Conservation (phyloP, 30 jellyfish, hydroid and myxozoan genomes). For the Chironex yamaguchii region DNA sequence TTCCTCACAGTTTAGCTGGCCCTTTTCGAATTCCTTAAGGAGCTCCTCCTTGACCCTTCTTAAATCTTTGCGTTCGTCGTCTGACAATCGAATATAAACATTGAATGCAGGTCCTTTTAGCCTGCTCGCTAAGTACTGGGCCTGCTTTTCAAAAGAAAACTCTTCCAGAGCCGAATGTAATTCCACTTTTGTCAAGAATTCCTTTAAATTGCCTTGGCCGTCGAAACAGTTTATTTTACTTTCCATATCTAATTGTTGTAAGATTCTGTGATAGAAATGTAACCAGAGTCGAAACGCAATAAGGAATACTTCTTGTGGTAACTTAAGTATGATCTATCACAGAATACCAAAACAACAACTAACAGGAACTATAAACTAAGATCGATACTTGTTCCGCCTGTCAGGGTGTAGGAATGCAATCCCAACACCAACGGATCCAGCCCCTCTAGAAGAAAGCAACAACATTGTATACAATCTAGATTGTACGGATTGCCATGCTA, state of each 20-base stretch:
- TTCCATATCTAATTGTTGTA: no score
- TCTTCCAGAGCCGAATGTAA: slow-evolving; percentile 45
- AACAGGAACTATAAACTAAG: no score
- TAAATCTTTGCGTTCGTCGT: slow-evolving; percentile 9
- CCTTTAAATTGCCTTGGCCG: slow-evolving; percentile 7
- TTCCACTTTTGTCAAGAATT: background rate
- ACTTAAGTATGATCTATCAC: no score
- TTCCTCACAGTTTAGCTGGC: slow-evolving; percentile 55
- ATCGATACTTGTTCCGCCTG: no score
- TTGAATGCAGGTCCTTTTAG: slow-evolving; percentile 46
- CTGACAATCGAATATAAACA: slow-evolving; percentile 33
- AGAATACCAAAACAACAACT: no score
- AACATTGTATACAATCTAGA: no score
- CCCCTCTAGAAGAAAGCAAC: no score
- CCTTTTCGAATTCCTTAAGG: slow-evolving; percentile 45
- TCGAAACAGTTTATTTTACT: background rate
- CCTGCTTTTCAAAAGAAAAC: slow-evolving; percentile 30
- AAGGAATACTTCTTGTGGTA: slow-evolving; percentile 15
- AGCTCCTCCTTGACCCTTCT: slow-evolving; percentile 28
- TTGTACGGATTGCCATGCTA: no score
- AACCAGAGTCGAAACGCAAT: background rate
- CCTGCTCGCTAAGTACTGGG: slow-evolving; percentile 45
- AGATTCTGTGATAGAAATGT: background rate
- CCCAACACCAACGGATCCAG: no score
- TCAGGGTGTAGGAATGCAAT: no score